These are phyloP conservation scores for Meandrusa payeni DNA, from an alignment of 2,888 invertebrate species.

Conservation along the genomic window DNA sequence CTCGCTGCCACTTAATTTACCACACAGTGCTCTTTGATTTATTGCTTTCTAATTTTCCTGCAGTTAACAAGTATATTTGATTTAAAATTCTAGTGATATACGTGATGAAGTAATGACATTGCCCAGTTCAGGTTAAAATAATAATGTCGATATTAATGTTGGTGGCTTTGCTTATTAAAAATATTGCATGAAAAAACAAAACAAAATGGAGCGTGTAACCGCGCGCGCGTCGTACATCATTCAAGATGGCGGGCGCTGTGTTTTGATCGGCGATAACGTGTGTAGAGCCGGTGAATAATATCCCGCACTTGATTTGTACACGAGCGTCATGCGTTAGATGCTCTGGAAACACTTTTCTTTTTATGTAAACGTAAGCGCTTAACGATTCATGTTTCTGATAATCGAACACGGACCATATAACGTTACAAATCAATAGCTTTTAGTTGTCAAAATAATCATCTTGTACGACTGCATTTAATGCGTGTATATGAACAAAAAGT, in stretches of 20 bases:
- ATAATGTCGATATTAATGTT: conserved; percentile 4
- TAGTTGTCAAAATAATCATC: too few relatives aligned
- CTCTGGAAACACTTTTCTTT: conserved; percentile 5
- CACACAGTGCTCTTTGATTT: not conserved
- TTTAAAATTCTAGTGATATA: too few relatives aligned
- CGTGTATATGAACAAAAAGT: too few relatives aligned
- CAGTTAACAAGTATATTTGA: not conserved
- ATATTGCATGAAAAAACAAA: conserved; percentile 17
- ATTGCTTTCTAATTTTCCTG: conserved; percentile 1
- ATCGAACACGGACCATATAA: not conserved
- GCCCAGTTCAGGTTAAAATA: not conserved
- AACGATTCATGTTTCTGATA: not conserved
- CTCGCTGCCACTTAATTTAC: conserved; percentile 1
- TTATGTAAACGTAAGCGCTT: not conserved
- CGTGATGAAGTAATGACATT: too few relatives aligned
- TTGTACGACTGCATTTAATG: too few relatives aligned
- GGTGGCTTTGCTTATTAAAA: conserved; percentile 4
- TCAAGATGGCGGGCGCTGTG: conserved; percentile 28
- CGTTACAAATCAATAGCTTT: not conserved
- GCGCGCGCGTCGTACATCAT: conserved; percentile 27
- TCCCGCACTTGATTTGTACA: conserved; percentile 18
- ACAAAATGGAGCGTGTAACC: conserved; percentile 23
- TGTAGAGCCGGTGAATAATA: conserved; percentile 20
- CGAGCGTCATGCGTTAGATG: conserved; percentile 14
- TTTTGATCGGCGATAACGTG: conserved; percentile 25